A percentile compares a stretch with the other conserved stretches of the same genome.
These are phyloP conservation scores for Nebria ingens DNA, from an alignment of 1,140 invertebrate species.

Conservation along the genomic window DNA sequence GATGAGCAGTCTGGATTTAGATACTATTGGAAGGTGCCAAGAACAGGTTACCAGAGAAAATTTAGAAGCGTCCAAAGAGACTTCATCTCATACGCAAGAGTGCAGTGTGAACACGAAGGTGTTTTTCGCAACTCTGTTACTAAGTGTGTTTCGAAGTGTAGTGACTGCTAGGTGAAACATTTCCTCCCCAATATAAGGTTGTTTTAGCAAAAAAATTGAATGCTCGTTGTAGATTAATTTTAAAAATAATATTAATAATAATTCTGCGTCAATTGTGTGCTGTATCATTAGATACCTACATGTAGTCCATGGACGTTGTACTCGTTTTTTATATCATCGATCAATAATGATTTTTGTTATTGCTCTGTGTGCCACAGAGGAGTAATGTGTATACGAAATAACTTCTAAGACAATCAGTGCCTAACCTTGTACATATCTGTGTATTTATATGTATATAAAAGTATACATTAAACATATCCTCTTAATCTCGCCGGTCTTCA, in stretches of 20 bases:
- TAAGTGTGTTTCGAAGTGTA: background rate
- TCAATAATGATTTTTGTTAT: too few relatives aligned
- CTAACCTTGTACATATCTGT: constrained; percentile 8
- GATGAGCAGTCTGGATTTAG: constrained; percentile 57
- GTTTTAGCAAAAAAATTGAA: background rate
- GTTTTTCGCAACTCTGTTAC: background rate
- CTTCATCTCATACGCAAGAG: background rate
- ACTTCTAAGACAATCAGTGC: constrained; percentile 7
- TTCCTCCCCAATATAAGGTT: background rate
- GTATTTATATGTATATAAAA: constrained; percentile 2
- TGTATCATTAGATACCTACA: background rate
- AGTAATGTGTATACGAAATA: constrained; percentile 4
- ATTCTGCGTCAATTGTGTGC: constrained; percentile 7
- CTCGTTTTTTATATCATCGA: background rate
- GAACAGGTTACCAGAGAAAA: constrained; percentile 55
- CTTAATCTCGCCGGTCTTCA: background rate
- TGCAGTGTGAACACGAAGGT: background rate
- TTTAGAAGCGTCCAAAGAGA: constrained; percentile 39
- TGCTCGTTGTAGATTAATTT: background rate
- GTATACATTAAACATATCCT: constrained; percentile 7
- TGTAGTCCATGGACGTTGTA: background rate
- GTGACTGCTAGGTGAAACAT: background rate
- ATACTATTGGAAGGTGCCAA: constrained; percentile 52
- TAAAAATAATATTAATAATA: too few relatives aligned
- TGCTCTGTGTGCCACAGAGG: background rate